Conservation (phyloP, 1,140 invertebrate genomes). For the Papilio glaucus region DNA sequence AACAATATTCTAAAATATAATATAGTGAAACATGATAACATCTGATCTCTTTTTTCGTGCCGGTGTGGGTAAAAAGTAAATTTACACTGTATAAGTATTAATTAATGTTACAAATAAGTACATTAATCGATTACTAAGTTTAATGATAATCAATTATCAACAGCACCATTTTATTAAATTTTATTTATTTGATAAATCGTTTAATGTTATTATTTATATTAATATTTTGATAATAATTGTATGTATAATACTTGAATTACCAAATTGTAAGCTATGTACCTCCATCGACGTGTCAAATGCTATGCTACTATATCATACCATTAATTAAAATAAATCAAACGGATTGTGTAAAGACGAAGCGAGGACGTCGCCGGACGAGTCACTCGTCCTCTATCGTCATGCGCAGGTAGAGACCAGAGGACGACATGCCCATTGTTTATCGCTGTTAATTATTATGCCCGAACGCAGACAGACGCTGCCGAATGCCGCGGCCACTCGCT, state of each 20-base stretch:
- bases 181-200: not conserved
- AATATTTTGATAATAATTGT: not conserved
- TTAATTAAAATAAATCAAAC: slow-evolving; percentile 47
- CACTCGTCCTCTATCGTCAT: slow-evolving; percentile 75
- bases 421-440: slow-evolving; percentile 81
- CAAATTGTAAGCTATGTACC: not conserved
- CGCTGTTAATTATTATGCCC: slow-evolving; percentile 79
- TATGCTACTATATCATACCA: too few relatives aligned
- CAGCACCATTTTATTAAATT: not conserved
- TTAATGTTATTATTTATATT: too few relatives aligned
- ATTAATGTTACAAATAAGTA: too few relatives aligned
- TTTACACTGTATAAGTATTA: too few relatives aligned
- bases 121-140: too few relatives aligned
- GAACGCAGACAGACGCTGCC: slow-evolving; percentile 65
- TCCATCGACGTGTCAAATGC: slow-evolving; percentile 2
- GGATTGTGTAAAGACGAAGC: slow-evolving; percentile 51
- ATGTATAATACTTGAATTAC: too few relatives aligned
- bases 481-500: slow-evolving; percentile 58
- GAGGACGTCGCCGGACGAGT: slow-evolving; percentile 77
- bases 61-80: too few relatives aligned
- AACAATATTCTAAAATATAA: too few relatives aligned
- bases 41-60: too few relatives aligned
- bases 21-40: too few relatives aligned
- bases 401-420: slow-evolving; percentile 78
- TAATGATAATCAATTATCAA: too few relatives aligned